phyloP scores from a whole-genome alignment of 1,140 invertebrate genomes.

The Pseudomyrmex sp. region DNA sequence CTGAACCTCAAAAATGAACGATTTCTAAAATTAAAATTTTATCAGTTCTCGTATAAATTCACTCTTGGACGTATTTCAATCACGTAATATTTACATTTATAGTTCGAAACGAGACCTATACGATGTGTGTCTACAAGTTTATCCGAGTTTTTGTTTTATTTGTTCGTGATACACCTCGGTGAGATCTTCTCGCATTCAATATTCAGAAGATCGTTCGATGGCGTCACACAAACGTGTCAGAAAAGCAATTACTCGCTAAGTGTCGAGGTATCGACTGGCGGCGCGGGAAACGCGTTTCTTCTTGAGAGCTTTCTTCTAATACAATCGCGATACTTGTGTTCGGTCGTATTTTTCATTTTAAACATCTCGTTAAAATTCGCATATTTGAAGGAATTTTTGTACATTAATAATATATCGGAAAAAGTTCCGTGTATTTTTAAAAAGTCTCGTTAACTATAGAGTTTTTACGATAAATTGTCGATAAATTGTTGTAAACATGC shows the following conservation, averaged over 20 bases:
- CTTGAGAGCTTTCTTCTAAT: slow-evolving; percentile 50
- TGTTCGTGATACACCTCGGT: not conserved
- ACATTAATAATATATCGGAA: not conserved
- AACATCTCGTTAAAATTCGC: slow-evolving; percentile 12
- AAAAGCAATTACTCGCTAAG: slow-evolving; percentile 66
- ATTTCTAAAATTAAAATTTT: not conserved
- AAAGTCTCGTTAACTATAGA: not conserved
- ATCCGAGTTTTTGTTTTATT: slow-evolving; percentile 3
- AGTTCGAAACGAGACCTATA: not conserved
- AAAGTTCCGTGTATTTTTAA: not conserved
- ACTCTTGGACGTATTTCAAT: not conserved
- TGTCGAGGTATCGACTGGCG: slow-evolving; percentile 33
- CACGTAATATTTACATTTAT: slow-evolving; percentile 20
- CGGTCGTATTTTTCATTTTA: slow-evolving; percentile 8
- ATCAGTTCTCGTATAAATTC: not conserved
- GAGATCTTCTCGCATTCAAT: slow-evolving; percentile 27
- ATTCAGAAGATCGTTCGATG: slow-evolving; percentile 45
- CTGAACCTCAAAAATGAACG: not conserved
- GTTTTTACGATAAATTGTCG: no score
- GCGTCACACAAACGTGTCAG: slow-evolving; percentile 16
- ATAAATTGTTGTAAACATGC: no score
- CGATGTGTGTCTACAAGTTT: slow-evolving; percentile 43
- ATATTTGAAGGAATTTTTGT: not conserved
- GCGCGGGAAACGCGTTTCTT: slow-evolving; percentile 2
- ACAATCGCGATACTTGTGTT: slow-evolving; percentile 14